Evolutionary conservation across 1,140 invertebrate genomes (phyloP), one percentile per base, ranked within the genome.

Genomic region (Penaeus japonicus): DNA sequence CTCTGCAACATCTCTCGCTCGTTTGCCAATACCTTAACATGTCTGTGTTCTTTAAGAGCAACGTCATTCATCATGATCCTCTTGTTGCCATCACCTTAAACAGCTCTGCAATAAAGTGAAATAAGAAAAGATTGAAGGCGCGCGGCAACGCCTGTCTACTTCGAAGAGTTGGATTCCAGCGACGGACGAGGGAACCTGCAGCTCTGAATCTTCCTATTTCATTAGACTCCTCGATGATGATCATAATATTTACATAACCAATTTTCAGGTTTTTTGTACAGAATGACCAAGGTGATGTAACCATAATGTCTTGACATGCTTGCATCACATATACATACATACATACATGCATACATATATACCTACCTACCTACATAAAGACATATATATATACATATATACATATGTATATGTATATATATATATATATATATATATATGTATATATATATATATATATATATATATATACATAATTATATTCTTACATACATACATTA

Each of bases 351-450:
- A 70, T 70, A 27, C 27, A 27, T 70, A 70, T 65, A 65, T 65
- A 15, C 27, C 22, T 4, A 65, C 27, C n/a, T 15, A 65, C 7
- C n/a, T 18, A 65, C 7, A 65, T 4, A 65, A 4, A 65, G 4
- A 65, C 7, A 65, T 15, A 65, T 30, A 27, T 30, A 73, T 27
- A 70, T 27, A 70, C 32, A 70, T 70, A 70, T 70, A 70, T 70
- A 24, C 24, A 70, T 70, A 24, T 70, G n/a, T 70, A n/a, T 70
- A 70, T 70, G n/a, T 70, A 70, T 70, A 70, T 70, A 65, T 70
- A 70, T 70, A 70, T 70, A 70, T 70, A 70, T 70, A 70, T 70
- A 70, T 70, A 70, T 70, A 70, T 70, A 70, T 70, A n/a, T 24
- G 24, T 70, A 70, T 24, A 70, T 24, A 24, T 24, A 24, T 24